A percentile compares a stretch with the other conserved stretches of the same genome.
Conservation (phyloP, 1,140 invertebrate species). For the Panagrolaimus sp. region DNA sequence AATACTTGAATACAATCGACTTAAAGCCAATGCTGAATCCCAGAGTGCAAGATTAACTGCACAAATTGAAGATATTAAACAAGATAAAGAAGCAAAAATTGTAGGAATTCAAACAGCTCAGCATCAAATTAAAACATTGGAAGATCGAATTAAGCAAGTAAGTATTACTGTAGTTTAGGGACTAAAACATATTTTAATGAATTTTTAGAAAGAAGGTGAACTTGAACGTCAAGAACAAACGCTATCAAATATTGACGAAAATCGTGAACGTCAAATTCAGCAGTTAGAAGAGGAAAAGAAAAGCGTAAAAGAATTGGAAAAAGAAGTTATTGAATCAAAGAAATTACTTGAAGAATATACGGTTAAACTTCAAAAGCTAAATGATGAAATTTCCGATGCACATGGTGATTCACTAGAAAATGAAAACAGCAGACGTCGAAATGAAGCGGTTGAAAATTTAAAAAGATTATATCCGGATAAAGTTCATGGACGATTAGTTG, state of each 20-base stretch:
- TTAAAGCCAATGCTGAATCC: background rate
- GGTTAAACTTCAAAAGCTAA: conserved; percentile 70
- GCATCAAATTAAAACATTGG: background rate
- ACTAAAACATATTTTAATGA: too few species aligned
- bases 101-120: background rate
- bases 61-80: background rate
- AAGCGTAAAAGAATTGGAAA: conserved; percentile 25
- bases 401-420: conserved; percentile 95
- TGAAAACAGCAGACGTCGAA: conserved; percentile 83
- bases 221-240: conserved; percentile 22
- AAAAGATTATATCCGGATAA: conserved; percentile 85
- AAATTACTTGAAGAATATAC: conserved; percentile 69
- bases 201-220: conserved; percentile 26
- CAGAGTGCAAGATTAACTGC: background rate
- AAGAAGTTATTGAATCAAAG: conserved; percentile 81
- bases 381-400: conserved; percentile 87
- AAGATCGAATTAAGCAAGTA: background rate
- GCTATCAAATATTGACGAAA: conserved; percentile 14
- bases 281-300: conserved; percentile 14
- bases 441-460: conserved; percentile 95
- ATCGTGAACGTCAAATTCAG: background rate
- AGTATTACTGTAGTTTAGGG: too few species aligned
- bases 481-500: conserved; percentile 96
- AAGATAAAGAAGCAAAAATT: background rate
- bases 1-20: background rate